These are phyloP conservation scores for Syngnathus acus DNA, from an alignment of 2,797 vertebrate genomes.

Conservation along the genomic window DNA sequence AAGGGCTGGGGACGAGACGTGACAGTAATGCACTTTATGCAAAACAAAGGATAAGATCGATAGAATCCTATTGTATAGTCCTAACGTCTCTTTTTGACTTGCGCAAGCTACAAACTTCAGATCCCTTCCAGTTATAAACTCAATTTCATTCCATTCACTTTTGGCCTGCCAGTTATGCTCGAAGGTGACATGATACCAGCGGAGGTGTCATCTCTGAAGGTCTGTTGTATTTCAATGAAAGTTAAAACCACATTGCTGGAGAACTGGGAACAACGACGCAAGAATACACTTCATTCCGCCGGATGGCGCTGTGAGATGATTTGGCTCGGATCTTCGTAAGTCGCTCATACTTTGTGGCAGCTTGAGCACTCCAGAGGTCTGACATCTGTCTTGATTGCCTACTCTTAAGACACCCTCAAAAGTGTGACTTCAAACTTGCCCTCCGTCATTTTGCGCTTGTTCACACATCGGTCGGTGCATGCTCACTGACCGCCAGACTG, in stretches of 20 bases:
- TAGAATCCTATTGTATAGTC: no score
- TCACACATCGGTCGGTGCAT: neutral
- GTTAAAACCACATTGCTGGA: neutral
- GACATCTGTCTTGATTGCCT: neutral
- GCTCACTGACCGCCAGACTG: neutral
- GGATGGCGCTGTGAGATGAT: no score
- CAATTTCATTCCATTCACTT: conserved; percentile 35
- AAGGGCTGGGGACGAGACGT: no score
- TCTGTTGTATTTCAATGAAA: neutral
- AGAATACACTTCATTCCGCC: no score
- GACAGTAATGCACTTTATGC: no score
- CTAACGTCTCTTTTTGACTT: conserved; percentile 25
- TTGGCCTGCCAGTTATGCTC: conserved; percentile 24
- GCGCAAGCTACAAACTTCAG: conserved; percentile 3
- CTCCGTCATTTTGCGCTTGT: conserved; percentile 6
- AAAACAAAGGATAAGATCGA: no score
- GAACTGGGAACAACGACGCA: neutral
- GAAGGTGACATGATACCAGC: conserved; percentile 21
- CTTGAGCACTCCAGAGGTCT: neutral
- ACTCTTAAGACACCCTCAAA: conserved; percentile 7
- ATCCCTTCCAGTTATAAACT: conserved; percentile 31
- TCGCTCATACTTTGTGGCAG: neutral
- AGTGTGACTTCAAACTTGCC: neutral
- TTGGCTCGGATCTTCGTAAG: neutral
- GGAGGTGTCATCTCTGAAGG: neutral